These are phyloP conservation scores for Pitangus sulphuratus DNA, from an alignment of 2,797 vertebrate species.

Conservation along the genomic window DNA sequence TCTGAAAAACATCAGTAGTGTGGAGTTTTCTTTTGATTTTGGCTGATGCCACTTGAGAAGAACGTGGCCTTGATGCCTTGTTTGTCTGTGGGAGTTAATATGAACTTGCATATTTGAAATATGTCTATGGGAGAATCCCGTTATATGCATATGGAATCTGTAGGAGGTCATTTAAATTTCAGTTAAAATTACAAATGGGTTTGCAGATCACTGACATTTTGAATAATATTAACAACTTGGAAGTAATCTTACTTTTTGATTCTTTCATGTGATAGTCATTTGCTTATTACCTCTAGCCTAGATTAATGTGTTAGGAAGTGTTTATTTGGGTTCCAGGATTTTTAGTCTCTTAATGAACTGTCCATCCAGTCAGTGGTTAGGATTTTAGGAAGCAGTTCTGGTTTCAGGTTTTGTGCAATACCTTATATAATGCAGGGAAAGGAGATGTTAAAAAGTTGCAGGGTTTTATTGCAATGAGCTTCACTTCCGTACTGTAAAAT, in stretches of 20 bases:
- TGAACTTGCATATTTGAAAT: not conserved
- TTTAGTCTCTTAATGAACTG: not conserved
- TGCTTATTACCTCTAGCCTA: not conserved
- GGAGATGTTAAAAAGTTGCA: not conserved
- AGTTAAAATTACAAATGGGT: not conserved
- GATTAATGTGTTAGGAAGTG: not conserved
- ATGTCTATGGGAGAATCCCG: not conserved
- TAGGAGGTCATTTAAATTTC: not conserved
- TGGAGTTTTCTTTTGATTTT: not conserved
- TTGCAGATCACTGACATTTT: not conserved
- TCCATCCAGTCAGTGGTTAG: not conserved
- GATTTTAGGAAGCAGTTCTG: not conserved
- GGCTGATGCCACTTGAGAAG: not conserved
- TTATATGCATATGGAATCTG: not conserved
- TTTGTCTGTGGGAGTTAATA: not conserved
- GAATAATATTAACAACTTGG: not conserved
- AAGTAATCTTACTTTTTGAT: not conserved
- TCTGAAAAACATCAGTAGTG: not conserved
- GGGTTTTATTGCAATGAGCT: not conserved
- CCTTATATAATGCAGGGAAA: not conserved
- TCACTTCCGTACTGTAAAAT: not conserved
- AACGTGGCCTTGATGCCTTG: accelerated
- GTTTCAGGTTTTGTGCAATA: not conserved
- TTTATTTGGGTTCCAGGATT: not conserved
- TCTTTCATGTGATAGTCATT: not conserved